phyloP scores from a whole-genome alignment of 2,888 invertebrate species.

The Rotaria socialis region DNA sequence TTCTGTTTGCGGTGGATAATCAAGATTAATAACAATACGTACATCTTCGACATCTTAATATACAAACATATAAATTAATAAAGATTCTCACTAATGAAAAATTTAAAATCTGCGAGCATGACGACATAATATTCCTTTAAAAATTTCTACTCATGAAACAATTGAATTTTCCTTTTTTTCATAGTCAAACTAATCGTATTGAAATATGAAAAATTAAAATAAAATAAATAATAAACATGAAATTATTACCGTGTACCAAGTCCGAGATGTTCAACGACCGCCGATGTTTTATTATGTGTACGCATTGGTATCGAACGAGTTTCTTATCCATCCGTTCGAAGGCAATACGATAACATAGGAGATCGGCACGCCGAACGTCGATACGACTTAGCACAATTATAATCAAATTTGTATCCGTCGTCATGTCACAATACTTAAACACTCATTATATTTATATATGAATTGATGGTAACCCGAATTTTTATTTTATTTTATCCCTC shows the following conservation, averaged over 20 bases:
- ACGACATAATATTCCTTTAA: neutral
- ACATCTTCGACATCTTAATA: slow-evolving; percentile 88
- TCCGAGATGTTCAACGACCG: slow-evolving; percentile 17
- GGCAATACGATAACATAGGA: neutral
- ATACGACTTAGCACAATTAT: neutral
- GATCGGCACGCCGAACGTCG: slow-evolving; percentile 11
- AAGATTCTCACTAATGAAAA: neutral
- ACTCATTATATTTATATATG: neutral
- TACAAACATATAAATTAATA: neutral
- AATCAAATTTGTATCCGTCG: neutral
- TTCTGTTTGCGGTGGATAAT: slow-evolving; percentile 92
- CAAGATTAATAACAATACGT: slow-evolving; percentile 92
- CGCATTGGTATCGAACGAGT: slow-evolving; percentile 19
- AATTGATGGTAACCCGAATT: neutral
- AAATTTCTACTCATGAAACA: neutral
- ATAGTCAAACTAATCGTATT: neutral
- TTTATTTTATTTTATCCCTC: neutral
- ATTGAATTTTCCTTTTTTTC: neutral
- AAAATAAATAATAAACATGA: neutral
- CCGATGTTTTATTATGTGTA: neutral
- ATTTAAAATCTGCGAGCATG: neutral
- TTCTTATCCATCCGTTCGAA: neutral
- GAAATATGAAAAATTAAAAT: neutral
- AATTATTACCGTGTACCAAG: slow-evolving; percentile 9
- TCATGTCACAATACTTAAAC: slow-evolving; percentile 13